Conservation (phyloP, 2,113 vertebrate species). For the Mola mola region DNA sequence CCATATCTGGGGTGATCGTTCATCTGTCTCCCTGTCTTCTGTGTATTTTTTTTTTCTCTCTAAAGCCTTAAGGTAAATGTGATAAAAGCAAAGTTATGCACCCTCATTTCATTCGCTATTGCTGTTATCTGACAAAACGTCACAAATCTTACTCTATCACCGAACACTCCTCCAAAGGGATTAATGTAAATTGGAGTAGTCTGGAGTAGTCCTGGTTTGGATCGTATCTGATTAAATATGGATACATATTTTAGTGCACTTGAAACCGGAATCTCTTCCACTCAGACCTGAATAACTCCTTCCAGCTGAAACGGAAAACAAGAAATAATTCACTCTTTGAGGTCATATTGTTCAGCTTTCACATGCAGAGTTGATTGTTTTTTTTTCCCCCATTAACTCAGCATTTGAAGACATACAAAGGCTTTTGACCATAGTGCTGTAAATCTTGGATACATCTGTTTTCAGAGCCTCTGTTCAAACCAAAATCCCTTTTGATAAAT, state of each 20-base stretch:
- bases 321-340: too few species aligned
- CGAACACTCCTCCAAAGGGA: constrained; percentile 9
- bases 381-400: too few species aligned
- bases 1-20: constrained; percentile 5
- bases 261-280: constrained; percentile 2
- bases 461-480: too few species aligned
- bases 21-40: background rate
- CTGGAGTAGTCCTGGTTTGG: constrained; percentile 7
- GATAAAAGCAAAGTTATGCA: constrained; percentile 34
- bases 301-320: background rate
- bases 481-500: too few species aligned
- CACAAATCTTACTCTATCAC: constrained; percentile 1
- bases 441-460: too few species aligned
- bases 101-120: constrained; percentile 22
- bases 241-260: constrained; percentile 13
- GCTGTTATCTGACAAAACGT: constrained; percentile 5
- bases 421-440: too few species aligned
- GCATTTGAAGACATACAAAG: too few species aligned
- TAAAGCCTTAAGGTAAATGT: background rate
- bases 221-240: constrained; percentile 38
- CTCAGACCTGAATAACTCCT: background rate
- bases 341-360: too few species aligned
- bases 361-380: too few species aligned
- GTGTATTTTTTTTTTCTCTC: constrained; percentile 6
- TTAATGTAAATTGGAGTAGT: constrained; percentile 8